These are phyloP conservation scores for Anodontia alba DNA, from an alignment of 2,888 invertebrate genomes.

Conservation along the genomic window DNA sequence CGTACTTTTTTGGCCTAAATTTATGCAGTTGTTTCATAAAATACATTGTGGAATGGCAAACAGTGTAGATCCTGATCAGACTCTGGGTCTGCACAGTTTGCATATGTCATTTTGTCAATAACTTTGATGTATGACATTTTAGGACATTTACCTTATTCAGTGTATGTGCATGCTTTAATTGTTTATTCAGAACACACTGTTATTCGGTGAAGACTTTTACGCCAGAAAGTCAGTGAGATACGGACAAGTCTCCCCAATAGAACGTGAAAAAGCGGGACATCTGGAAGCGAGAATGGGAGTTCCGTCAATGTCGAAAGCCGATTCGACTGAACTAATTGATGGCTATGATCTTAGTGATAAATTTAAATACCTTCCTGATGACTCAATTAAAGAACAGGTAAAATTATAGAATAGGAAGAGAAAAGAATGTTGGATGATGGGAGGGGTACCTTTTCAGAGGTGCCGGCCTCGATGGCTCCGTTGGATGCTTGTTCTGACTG, in stretches of 20 bases:
- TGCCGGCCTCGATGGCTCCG: too few relatives aligned
- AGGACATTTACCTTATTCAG: too few relatives aligned
- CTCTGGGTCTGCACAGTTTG: too few relatives aligned
- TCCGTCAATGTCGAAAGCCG: conserved; percentile 65
- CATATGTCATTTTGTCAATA: too few relatives aligned
- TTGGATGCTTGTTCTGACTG: too few relatives aligned
- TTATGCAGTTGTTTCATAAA: too few relatives aligned
- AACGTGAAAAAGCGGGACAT: conserved; percentile 59
- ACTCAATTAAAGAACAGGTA: conserved; percentile 66
- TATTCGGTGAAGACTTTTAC: conserved; percentile 75
- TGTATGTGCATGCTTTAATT: conserved; percentile 50
- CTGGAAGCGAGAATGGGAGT: conserved; percentile 52
- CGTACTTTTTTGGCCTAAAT: too few relatives aligned
- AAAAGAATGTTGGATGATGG: too few relatives aligned
- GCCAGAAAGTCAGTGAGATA: conserved; percentile 75
- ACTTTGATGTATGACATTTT: too few relatives aligned
- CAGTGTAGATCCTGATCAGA: too few relatives aligned
- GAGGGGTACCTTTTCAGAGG: too few relatives aligned
- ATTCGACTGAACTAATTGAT: conserved; percentile 62
- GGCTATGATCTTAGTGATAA: conserved; percentile 89
- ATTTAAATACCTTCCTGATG: conserved; percentile 76
- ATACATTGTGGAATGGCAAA: too few relatives aligned
- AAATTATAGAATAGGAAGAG: not conserved
- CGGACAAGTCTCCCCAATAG: conserved; percentile 65
- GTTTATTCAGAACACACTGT: conserved; percentile 58